phyloP scores from a whole-genome alignment of 2,888 invertebrate species.

The Troides oblongomaculatus region DNA sequence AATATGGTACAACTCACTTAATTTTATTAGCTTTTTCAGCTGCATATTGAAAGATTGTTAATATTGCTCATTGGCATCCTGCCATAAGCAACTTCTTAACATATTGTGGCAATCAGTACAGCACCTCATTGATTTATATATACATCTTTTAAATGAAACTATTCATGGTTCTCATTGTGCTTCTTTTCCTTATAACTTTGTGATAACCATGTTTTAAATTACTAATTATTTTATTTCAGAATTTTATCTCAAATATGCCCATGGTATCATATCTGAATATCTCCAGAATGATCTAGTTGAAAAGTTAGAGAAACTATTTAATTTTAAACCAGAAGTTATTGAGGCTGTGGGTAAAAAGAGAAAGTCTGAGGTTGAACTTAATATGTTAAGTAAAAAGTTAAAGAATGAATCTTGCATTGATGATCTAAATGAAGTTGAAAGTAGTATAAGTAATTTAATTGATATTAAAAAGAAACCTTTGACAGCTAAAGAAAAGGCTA shows the following conservation, averaged over 20 bases:
- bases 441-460: slow-evolving; percentile 53
- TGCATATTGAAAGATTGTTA: no score
- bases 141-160: no score
- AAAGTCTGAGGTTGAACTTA: slow-evolving; percentile 70
- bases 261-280: slow-evolving; percentile 90
- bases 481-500: slow-evolving; percentile 86
- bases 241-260: slow-evolving; percentile 85
- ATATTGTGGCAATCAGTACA: no score
- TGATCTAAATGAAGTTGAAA: slow-evolving; percentile 50
- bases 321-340: slow-evolving; percentile 81
- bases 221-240: slow-evolving; percentile 56
- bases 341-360: slow-evolving; percentile 74
- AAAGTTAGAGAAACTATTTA: slow-evolving; percentile 82
- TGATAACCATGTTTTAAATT: not conserved
- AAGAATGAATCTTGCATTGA: slow-evolving; percentile 53
- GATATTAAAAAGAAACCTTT: slow-evolving; percentile 75
- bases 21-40: no score
- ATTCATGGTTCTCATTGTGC: no score
- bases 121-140: no score
- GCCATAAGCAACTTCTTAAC: no score
- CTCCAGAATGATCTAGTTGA: slow-evolving; percentile 84
- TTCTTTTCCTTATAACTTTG: no score
- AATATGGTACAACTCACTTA: no score
- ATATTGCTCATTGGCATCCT: no score
- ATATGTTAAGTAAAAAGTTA: slow-evolving; percentile 56